Evolutionary conservation across 2,888 invertebrate species (phyloP).

Genomic region (Neoitamus cyanurus): DNA sequence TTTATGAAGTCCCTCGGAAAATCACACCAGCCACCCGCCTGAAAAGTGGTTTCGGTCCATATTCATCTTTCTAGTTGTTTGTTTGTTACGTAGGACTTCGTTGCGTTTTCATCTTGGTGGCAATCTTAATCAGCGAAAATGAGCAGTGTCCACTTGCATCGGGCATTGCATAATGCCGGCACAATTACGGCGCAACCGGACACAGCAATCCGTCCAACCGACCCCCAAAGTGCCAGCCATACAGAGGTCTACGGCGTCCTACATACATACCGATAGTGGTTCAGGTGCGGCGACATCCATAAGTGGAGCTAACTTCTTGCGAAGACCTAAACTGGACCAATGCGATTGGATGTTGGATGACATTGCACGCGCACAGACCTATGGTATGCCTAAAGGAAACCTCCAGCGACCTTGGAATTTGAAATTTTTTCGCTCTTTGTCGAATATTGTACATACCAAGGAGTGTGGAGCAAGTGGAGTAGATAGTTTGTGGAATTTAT

Average conservation of each 20-base stretch:
- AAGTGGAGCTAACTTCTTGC: background rate
- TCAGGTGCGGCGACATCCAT: constrained; percentile 13
- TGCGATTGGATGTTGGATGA: background rate
- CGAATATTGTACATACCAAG: background rate
- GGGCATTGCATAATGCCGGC: background rate
- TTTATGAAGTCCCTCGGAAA: background rate
- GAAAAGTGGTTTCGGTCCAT: background rate
- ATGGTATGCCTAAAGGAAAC: background rate
- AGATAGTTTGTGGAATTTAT: too few species aligned
- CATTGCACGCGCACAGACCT: background rate
- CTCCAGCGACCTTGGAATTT: background rate
- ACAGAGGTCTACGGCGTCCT: background rate
- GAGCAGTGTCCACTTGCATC: constrained; percentile 9
- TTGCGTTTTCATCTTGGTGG: background rate
- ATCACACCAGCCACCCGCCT: background rate
- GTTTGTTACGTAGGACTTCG: constrained; percentile 3
- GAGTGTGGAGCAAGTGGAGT: too few species aligned
- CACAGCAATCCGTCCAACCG: constrained; percentile 8
- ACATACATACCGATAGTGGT: constrained; percentile 7
- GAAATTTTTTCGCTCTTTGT: background rate
- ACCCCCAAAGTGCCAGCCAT: background rate
- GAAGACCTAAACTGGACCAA: constrained; percentile 3
- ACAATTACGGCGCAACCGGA: constrained; percentile 22
- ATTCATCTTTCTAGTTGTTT: constrained; percentile 21
- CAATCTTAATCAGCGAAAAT: constrained; percentile 17